Percentiles rank a stretch among this genome's conserved stretches.
These are phyloP conservation scores for Platerodrilus igneus DNA, from an alignment of 2,888 invertebrate species.

Conservation along the genomic window DNA sequence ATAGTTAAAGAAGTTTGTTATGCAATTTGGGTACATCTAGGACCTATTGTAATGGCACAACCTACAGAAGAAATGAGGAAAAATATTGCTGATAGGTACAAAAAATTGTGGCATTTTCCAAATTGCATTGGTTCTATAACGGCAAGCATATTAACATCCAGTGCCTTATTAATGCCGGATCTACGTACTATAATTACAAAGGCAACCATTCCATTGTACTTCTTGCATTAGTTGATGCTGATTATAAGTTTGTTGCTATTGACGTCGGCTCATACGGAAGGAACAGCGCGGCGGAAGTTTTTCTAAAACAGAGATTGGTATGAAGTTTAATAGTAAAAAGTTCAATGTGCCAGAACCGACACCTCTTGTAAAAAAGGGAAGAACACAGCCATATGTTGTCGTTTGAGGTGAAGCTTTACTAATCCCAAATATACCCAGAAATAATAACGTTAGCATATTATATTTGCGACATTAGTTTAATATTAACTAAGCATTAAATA, in stretches of 20 bases:
- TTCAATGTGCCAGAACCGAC: slow-evolving; percentile 9
- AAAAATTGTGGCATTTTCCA: slow-evolving; percentile 25
- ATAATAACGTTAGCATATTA: too few species aligned
- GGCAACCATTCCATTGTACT: slow-evolving; percentile 23
- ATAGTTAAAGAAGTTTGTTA: slow-evolving; percentile 33
- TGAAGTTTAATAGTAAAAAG: too few species aligned
- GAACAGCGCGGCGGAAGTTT: neutral
- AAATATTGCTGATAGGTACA: slow-evolving; percentile 21
- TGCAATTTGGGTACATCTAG: slow-evolving; percentile 28
- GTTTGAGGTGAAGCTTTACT: slow-evolving; percentile 12
- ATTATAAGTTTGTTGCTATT: too few species aligned
- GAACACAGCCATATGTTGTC: slow-evolving; percentile 9
- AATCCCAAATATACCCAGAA: too few species aligned
- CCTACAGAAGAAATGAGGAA: slow-evolving; percentile 26
- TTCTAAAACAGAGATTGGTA: slow-evolving; percentile 1
- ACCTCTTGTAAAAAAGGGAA: slow-evolving; percentile 4
- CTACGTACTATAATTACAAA: too few species aligned
- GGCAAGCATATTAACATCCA: slow-evolving; percentile 17
- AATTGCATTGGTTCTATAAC: slow-evolving; percentile 14
- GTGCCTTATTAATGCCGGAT: slow-evolving; percentile 20
- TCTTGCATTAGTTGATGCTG: slow-evolving; percentile 7
- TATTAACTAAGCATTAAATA: too few species aligned
- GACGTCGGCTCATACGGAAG: too few species aligned
- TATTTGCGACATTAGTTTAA: too few species aligned
- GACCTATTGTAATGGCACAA: slow-evolving; percentile 29